These are phyloP conservation scores for Cantharis lateralis DNA, from an alignment of 2,888 invertebrate species.

Conservation along the genomic window DNA sequence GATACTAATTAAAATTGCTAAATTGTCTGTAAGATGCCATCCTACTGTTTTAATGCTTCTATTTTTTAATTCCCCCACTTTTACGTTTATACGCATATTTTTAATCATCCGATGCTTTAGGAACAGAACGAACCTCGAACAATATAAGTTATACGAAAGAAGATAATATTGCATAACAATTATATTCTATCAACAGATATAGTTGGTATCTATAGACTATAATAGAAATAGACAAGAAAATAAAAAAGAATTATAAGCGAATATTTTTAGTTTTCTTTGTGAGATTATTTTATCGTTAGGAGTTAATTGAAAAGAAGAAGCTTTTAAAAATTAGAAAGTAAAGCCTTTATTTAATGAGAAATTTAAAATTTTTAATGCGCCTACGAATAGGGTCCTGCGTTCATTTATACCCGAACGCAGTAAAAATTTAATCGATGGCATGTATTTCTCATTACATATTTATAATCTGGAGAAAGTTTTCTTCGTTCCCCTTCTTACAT, in stretches of 20 bases:
- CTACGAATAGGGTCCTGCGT: neutral
- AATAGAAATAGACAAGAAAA: no score
- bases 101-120: neutral
- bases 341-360: conserved; percentile 1
- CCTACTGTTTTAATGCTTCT: conserved; percentile 39
- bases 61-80: conserved; percentile 14
- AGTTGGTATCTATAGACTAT: no score
- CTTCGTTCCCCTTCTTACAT: conserved; percentile 47
- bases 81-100: neutral
- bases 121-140: neutral
- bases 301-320: conserved; percentile 1
- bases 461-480: conserved; percentile 36
- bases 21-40: conserved; percentile 53
- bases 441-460: conserved; percentile 32
- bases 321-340: neutral
- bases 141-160: neutral
- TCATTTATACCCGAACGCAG: conserved; percentile 15
- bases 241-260: no score
- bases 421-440: conserved; percentile 33
- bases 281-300: neutral
- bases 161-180: no score
- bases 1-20: conserved; percentile 55
- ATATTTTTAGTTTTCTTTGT: neutral
- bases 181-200: no score
- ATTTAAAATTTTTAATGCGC: neutral